Evolutionary conservation across 2,888 invertebrate genomes (phyloP).

Genomic region (Drosophila meridiana): DNA sequence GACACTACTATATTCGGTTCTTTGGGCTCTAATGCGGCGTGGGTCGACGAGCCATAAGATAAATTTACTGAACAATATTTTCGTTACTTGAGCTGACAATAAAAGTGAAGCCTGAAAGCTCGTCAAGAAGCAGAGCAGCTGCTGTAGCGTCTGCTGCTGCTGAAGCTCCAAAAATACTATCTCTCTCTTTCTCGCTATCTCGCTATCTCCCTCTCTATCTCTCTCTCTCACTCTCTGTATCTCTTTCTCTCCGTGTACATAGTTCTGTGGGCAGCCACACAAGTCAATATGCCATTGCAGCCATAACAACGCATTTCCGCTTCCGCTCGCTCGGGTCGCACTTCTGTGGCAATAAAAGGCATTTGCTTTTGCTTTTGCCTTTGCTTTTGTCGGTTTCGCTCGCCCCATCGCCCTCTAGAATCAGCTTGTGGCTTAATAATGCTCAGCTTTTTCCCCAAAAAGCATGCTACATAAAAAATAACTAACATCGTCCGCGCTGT

Average conservation of each 20-base stretch:
- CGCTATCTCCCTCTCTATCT: too few species aligned
- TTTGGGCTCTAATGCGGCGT: conserved; percentile 17
- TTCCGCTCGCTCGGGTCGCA: conserved; percentile 28
- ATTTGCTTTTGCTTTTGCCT: conserved; percentile 14
- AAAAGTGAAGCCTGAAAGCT: conserved; percentile 24
- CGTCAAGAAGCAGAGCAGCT: conserved; percentile 14
- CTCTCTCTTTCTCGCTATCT: not conserved
- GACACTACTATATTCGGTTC: conserved; percentile 6
- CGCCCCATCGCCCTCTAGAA: not conserved
- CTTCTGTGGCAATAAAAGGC: conserved; percentile 46
- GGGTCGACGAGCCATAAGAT: conserved; percentile 29
- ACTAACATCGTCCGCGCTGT: not conserved
- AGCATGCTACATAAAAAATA: conserved; percentile 7
- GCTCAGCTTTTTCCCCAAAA: conserved; percentile 10
- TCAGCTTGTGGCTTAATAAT: conserved; percentile 8
- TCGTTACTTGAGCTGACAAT: conserved; percentile 39
- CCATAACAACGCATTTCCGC: conserved; percentile 55
- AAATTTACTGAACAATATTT: conserved; percentile 58
- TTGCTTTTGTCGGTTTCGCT: not conserved
- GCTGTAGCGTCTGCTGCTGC: not conserved
- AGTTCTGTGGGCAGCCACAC: conserved; percentile 14
- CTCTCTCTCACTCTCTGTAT: not conserved
- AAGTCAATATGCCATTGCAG: conserved; percentile 46
- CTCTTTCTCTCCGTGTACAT: not conserved
- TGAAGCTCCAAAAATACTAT: conserved; percentile 4